Evolutionary conservation across 2,113 vertebrate species (phyloP), one percentile per base, ranked within the genome.

Genomic region (Melanerpes aurifrons): DNA sequence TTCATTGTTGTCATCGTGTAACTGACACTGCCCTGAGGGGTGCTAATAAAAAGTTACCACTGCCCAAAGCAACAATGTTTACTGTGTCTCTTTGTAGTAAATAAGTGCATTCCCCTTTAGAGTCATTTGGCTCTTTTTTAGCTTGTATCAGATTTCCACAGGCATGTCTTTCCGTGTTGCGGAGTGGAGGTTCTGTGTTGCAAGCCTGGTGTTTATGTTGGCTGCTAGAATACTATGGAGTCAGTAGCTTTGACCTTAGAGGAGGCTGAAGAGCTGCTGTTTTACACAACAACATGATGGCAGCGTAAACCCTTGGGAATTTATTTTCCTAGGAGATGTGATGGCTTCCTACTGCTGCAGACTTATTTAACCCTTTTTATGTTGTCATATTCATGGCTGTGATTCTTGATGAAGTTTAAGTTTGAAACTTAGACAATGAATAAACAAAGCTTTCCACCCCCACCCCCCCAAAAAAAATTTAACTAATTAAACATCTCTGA

Each of bases 261-360:
- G 0, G 0, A 48, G 40, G 25, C 32, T 58, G 31, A n/a, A 37
- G n/a, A 18, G 50, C 50, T 62, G n/a, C 37, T n/a, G 2, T n/a
- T 77, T 53, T 37, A 10, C 25, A 3, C 31, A 54, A 4, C 6
- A 19, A 2, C 7, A 2, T 1, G 25, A 10, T 17, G 32, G 35
- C 64, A 31, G 2, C 0, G 56, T 22, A n/a, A 80, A 64, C 8
- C 10, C 69, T n/a, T 10, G 56, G 56, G 53, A 74, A 9, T 73
- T 28, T 29, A 47, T 78, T 71, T 56, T 31, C 15, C 48, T 25
- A 24, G 14, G 78, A 40, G 10, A 0, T 35, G 15, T 8, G 48
- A 2, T 13, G 7, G 18, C 18, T 89, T 59, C 32, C 45, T 18
- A 3, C 28, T 57, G 29, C 53, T 43, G 37, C 12, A 57, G 17